A percentile compares a stretch with the other conserved stretches of the same genome.
These are phyloP conservation scores for Pedetes capensis DNA, from an alignment of 2,113 vertebrate species.

Conservation along the genomic window DNA sequence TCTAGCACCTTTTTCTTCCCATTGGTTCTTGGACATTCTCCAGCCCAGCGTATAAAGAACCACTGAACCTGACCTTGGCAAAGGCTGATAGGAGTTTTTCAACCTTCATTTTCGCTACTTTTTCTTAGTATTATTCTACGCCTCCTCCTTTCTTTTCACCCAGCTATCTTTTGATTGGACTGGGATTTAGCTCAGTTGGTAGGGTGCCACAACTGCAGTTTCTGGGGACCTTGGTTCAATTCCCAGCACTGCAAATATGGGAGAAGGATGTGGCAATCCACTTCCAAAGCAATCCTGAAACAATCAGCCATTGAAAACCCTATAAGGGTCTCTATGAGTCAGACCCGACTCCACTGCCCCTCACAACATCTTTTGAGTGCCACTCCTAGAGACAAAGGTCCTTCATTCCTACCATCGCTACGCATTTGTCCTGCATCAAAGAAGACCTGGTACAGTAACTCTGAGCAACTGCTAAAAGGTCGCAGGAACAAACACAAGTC, in stretches of 20 bases:
- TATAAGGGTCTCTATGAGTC: too few relatives aligned
- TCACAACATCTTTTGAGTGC: background rate
- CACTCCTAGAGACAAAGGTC: too few relatives aligned
- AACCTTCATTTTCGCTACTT: background rate
- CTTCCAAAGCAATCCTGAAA: too few relatives aligned
- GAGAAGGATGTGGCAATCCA: too few relatives aligned
- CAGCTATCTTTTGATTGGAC: too few relatives aligned
- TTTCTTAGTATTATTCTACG: background rate
- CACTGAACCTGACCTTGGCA: background rate
- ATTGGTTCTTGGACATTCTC: background rate
- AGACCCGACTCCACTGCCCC: too few relatives aligned
- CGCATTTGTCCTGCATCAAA: background rate
- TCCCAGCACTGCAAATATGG: too few relatives aligned
- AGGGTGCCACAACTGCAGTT: too few relatives aligned
- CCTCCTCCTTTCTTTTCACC: background rate
- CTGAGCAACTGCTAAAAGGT: background rate
- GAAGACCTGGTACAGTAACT: background rate
- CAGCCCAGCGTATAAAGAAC: background rate
- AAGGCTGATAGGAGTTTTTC: background rate
- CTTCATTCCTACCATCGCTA: background rate
- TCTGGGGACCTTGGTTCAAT: too few relatives aligned
- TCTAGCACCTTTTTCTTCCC: background rate
- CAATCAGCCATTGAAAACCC: too few relatives aligned
- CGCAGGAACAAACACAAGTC: background rate
- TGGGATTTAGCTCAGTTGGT: too few relatives aligned